Percentiles rank a stretch among this genome's conserved stretches.
Conservation (phyloP, 2,888 invertebrate genomes). For the Rapana venosa region DNA sequence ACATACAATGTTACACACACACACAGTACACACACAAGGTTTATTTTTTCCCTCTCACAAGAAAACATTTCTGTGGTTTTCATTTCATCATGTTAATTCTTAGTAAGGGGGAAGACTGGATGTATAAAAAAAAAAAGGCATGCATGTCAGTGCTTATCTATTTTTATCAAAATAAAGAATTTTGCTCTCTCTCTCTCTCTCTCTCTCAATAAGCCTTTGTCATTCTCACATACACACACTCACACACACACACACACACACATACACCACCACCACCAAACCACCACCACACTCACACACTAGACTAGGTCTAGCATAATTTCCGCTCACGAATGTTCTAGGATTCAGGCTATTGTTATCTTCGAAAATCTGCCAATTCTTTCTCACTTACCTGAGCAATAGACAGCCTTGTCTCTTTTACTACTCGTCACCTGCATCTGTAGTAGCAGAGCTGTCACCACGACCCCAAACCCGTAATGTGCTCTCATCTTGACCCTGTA, state of each 20-base stretch:
- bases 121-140: too few species aligned
- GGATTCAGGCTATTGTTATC: not conserved
- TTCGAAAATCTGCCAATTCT: not conserved
- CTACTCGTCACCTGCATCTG: not conserved
- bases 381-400: not conserved
- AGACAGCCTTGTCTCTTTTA: not conserved
- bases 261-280: not conserved
- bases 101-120: too few species aligned
- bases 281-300: too few species aligned
- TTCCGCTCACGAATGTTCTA: too few species aligned
- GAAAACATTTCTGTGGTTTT: too few species aligned
- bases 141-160: too few species aligned
- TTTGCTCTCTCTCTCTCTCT: not conserved
- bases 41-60: too few species aligned
- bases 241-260: too few species aligned
- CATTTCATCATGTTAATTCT: too few species aligned
- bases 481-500: not conserved
- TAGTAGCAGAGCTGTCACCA: not conserved
- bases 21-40: not conserved
- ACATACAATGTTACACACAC: not conserved
- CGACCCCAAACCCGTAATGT: not conserved
- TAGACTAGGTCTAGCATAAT: too few species aligned
- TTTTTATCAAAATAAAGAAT: too few species aligned
- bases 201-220: not conserved
- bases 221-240: not conserved